Conservation (phyloP, 2,113 vertebrate genomes). For the Seriola quinqueradiata region DNA sequence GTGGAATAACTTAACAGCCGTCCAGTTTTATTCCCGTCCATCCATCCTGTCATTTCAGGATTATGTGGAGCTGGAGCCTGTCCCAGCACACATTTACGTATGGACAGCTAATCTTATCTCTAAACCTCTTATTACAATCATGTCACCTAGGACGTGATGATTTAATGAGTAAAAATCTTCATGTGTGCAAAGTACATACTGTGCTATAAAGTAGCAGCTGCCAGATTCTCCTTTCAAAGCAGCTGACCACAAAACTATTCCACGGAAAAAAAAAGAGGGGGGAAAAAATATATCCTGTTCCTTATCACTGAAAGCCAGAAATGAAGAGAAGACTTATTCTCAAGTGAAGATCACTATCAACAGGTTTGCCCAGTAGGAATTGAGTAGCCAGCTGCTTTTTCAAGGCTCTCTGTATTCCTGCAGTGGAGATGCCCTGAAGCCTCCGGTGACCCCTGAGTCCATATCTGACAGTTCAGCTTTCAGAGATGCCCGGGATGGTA, state of each 20-base stretch:
- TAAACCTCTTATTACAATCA: background rate
- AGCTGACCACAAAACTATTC: slow-evolving; percentile 12
- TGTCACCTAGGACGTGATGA: background rate
- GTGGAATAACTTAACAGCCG: background rate
- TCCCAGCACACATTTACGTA: background rate
- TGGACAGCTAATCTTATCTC: slow-evolving; percentile 3
- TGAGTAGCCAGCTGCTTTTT: slow-evolving; percentile 54
- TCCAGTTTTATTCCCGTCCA: background rate
- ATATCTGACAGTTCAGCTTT: slow-evolving; percentile 65
- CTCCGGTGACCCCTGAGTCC: slow-evolving; percentile 58
- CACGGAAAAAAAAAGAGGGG: background rate
- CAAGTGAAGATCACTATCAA: slow-evolving; percentile 66
- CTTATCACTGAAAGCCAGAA: slow-evolving; percentile 63
- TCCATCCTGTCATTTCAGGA: background rate
- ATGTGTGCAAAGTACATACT: background rate
- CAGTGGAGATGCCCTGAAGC: slow-evolving; percentile 53
- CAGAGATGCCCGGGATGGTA: slow-evolving; percentile 54
- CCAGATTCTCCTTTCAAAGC: slow-evolving; percentile 13
- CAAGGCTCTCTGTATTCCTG: slow-evolving; percentile 42
- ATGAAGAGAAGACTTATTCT: slow-evolving; percentile 43
- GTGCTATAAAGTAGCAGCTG: slow-evolving; percentile 1
- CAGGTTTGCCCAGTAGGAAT: slow-evolving; percentile 53
- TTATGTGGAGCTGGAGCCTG: background rate
- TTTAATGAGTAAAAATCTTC: slow-evolving; percentile 5
- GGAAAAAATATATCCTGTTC: slow-evolving; percentile 13